A percentile compares a stretch with the other conserved stretches of the same genome.
These are phyloP conservation scores for Allophyes oxyacanthae DNA, from an alignment of 2,888 invertebrate genomes.

Conservation along the genomic window DNA sequence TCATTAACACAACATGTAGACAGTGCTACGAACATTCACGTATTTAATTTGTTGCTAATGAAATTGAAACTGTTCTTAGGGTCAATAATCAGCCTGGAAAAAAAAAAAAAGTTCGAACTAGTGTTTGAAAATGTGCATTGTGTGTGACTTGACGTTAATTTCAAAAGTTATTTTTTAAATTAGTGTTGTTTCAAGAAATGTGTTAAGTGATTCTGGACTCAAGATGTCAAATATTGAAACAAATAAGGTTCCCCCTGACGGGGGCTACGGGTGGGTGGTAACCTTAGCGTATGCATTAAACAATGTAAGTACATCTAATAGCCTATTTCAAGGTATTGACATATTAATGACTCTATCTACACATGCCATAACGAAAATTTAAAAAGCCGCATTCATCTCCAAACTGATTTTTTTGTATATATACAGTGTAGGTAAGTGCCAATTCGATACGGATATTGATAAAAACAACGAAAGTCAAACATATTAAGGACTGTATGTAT, in stretches of 20 bases:
- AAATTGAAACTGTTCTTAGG: conserved; percentile 28
- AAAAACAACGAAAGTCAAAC: too few species aligned
- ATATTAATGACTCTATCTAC: background rate
- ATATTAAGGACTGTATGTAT: too few species aligned
- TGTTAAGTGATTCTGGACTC: conserved; percentile 54
- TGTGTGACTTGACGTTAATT: conserved; percentile 42
- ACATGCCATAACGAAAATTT: background rate
- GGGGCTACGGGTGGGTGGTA: conserved; percentile 91
- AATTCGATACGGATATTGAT: too few species aligned
- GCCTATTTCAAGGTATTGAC: background rate
- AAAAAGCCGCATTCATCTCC: background rate
- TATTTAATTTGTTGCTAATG: conserved; percentile 37
- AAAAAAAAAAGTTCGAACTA: conserved; percentile 9
- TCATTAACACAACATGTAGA: conserved; percentile 43
- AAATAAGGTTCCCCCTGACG: conserved; percentile 89
- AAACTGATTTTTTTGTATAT: too few species aligned
- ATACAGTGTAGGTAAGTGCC: too few species aligned
- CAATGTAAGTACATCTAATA: conserved; percentile 87
- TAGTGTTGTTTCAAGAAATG: conserved; percentile 53
- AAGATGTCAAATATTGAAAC: conserved; percentile 70
- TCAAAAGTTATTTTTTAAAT: conserved; percentile 38
- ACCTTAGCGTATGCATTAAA: conserved; percentile 90
- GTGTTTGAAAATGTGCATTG: conserved; percentile 55
- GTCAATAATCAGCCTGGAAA: conserved; percentile 51
- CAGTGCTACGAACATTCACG: conserved; percentile 47